Evolutionary conservation across 1,140 invertebrate species (phyloP), one percentile per base, ranked within the genome.

Genomic region (Bombus turneri): DNA sequence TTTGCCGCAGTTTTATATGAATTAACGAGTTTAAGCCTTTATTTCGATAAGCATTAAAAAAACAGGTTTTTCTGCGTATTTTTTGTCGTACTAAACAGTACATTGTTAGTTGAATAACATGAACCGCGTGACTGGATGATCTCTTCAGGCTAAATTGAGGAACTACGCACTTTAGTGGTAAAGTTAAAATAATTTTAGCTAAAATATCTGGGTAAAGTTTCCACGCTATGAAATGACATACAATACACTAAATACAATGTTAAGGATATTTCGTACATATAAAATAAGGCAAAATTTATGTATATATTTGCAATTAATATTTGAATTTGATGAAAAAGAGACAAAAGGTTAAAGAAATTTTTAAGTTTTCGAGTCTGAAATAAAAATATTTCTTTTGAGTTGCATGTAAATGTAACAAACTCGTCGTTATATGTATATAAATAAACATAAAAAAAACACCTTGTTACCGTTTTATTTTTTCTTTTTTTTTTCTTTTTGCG

Each of bases 91-190:
- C 31, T 47, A 34, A 47, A 47, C 8, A 28, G 62, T 25, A 34
- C 18, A 22, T 25, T 37, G 25, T 34, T 34, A 37, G 3, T 37
- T 4, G 13, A 47, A 47, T 18, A 12, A 1, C 31, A 53, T 1
- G 57, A 53, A 9, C 53, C 34, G 37, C 9, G 12, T 22, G 10
- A 31, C 28, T 39, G 18, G 28, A 25, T 18, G 22, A 37, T 47
- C 34, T 41, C 47, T 34, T 62, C 41, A 31, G 31, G 62, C 41
- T 75, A 82, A 87, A 81, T n/a, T 37, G 5, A 83, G 85, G 80
- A 92, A 92, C 86, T 92, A 77, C 91, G 92, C 87, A 91, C 86
- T 87, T 89, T 80, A 75, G 75, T 39, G 74, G 66, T 12, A 57
- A 80, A 88, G 78, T 86, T 79, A 90, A 87, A 87, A 91, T 86